Conservation (phyloP, 2,888 invertebrate genomes). For the Furcula furcula region DNA sequence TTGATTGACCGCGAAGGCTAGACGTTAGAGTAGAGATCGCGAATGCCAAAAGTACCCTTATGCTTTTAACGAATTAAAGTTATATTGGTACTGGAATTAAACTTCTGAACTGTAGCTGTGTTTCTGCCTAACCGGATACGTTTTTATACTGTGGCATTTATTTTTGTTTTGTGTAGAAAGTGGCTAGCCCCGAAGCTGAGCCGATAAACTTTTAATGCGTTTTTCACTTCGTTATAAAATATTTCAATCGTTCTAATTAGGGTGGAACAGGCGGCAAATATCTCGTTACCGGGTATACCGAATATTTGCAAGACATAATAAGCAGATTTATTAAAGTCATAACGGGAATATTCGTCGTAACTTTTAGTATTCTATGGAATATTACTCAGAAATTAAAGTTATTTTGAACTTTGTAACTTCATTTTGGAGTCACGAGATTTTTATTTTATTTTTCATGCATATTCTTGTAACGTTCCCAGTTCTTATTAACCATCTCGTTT, state of each 20-base stretch:
- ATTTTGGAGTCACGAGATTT: no score
- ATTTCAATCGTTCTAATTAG: conserved; percentile 63
- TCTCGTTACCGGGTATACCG: conserved; percentile 42
- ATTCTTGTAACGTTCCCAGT: no score
- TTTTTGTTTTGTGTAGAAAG: conserved; percentile 41
- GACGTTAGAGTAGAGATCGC: no score
- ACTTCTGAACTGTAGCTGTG: no score
- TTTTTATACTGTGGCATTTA: conserved; percentile 37
- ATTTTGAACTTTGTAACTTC: no score
- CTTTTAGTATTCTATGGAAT: conserved; percentile 21
- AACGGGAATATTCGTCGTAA: conserved; percentile 28
- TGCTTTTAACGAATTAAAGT: no score
- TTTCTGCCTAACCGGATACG: conserved; percentile 12
- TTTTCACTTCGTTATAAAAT: conserved; percentile 67
- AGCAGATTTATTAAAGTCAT: conserved; percentile 40
- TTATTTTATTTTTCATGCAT: no score
- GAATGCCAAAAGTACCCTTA: no score
- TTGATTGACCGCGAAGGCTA: no score
- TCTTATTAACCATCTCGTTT: background rate
- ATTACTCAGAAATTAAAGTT: background rate
- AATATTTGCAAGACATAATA: conserved; percentile 38
- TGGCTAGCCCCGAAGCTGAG: conserved; percentile 24
- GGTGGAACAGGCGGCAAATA: conserved; percentile 46
- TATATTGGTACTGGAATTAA: no score
- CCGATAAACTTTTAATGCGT: conserved; percentile 69